These are phyloP conservation scores for Hyppa rectilinea DNA, from an alignment of 2,888 invertebrate genomes.

Conservation along the genomic window DNA sequence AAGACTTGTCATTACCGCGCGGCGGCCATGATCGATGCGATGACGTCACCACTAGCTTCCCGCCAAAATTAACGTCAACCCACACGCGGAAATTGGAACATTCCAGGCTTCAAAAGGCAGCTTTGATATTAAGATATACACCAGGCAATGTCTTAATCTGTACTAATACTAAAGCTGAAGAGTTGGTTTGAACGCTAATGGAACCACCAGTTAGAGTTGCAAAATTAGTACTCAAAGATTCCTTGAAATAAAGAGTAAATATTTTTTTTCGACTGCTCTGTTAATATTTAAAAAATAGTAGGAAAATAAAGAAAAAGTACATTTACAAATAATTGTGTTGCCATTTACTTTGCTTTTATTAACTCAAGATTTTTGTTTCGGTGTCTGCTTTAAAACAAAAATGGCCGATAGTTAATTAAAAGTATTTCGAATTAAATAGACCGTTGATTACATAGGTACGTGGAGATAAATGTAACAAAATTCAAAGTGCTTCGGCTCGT, in stretches of 20 bases:
- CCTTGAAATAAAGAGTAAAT: background rate
- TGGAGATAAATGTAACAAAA: conserved; percentile 47
- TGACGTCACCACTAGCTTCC: conserved; percentile 43
- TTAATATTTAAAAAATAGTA: background rate
- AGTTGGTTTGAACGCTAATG: too few relatives aligned
- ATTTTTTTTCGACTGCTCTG: background rate
- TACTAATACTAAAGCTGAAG: too few relatives aligned
- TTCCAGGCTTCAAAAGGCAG: background rate
- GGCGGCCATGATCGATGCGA: conserved; percentile 57
- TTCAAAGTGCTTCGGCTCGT: conserved; percentile 52
- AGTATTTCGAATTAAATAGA: conserved; percentile 43
- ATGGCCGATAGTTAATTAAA: conserved; percentile 19
- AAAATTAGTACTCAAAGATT: too few relatives aligned
- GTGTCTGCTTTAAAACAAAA: background rate
- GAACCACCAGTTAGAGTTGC: too few relatives aligned
- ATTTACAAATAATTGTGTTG: background rate
- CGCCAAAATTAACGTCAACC: conserved; percentile 40
- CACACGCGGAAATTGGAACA: conserved; percentile 22
- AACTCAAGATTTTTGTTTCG: background rate
- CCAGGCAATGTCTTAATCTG: too few relatives aligned
- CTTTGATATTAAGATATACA: background rate
- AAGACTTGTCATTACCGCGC: conserved; percentile 61
- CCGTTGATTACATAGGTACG: conserved; percentile 30
- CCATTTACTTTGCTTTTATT: background rate
- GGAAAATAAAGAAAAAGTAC: background rate